Conservation (phyloP, 2,888 invertebrate genomes). For the Brenthis hecate region DNA sequence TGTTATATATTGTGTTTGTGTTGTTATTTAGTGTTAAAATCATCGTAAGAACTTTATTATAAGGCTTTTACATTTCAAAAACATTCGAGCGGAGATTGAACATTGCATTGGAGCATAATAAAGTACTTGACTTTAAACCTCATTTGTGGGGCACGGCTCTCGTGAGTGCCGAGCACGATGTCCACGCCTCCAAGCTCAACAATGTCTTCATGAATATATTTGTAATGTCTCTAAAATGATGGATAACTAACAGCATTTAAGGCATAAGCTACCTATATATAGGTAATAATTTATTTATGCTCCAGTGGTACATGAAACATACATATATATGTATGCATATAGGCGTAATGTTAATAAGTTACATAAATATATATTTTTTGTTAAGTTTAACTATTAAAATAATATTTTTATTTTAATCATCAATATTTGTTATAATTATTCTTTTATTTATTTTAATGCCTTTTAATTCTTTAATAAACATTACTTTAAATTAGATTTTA, state of each 20-base stretch:
- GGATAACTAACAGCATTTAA: background rate
- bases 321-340: too few relatives aligned
- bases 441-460: too few relatives aligned
- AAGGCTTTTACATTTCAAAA: background rate
- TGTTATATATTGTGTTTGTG: too few relatives aligned
- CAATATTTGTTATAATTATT: too few relatives aligned
- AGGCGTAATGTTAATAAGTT: too few relatives aligned
- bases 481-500: too few relatives aligned
- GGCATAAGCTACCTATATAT: background rate
- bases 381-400: too few relatives aligned
- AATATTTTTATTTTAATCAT: too few relatives aligned
- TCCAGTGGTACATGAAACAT: background rate
- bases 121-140: constrained; percentile 15
- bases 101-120: constrained; percentile 5
- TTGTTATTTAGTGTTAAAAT: too few relatives aligned
- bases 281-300: background rate
- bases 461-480: too few relatives aligned
- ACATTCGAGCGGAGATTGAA: background rate
- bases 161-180: constrained; percentile 23
- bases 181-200: constrained; percentile 24
- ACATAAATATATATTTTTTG: too few relatives aligned
- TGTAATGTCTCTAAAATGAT: constrained; percentile 6
- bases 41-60: background rate
- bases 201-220: constrained; percentile 23
- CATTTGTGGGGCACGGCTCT: constrained; percentile 24